Conservation (phyloP, 2,113 vertebrate genomes). For the Catharus minimus region DNA sequence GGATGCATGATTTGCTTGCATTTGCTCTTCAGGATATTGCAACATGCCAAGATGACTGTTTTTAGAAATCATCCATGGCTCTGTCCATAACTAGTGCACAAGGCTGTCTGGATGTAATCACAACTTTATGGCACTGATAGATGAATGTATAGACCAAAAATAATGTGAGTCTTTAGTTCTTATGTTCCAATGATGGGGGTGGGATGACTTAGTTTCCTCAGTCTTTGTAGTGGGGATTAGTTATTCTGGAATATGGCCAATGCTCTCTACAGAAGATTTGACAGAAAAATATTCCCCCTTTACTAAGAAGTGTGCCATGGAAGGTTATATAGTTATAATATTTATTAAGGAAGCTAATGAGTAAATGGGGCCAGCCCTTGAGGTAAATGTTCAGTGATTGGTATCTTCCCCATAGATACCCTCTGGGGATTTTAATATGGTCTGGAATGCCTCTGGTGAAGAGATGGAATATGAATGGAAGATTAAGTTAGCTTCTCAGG, state of each 20-base stretch:
- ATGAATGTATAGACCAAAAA: not conserved
- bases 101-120: not conserved
- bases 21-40: not conserved
- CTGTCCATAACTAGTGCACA: not conserved
- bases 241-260: not conserved
- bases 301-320: fast-evolving
- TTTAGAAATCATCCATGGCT: not conserved
- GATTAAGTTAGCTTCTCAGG: not conserved
- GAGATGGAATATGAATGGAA: not conserved
- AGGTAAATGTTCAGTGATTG: not conserved
- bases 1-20: not conserved
- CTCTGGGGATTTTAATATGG: not conserved
- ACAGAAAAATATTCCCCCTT: not conserved
- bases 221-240: not conserved
- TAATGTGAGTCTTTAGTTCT: fast-evolving
- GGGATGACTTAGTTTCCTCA: not conserved
- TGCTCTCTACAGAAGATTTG: not conserved
- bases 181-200: not conserved
- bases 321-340: not conserved
- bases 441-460: not conserved
- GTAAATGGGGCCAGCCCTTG: not conserved
- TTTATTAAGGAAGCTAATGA: conserved; percentile 15
- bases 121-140: not conserved
- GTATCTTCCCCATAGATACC: not conserved
- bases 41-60: not conserved